Evolutionary conservation across 2,113 vertebrate genomes (phyloP).

Genomic region (Hippocampus zosterae): DNA sequence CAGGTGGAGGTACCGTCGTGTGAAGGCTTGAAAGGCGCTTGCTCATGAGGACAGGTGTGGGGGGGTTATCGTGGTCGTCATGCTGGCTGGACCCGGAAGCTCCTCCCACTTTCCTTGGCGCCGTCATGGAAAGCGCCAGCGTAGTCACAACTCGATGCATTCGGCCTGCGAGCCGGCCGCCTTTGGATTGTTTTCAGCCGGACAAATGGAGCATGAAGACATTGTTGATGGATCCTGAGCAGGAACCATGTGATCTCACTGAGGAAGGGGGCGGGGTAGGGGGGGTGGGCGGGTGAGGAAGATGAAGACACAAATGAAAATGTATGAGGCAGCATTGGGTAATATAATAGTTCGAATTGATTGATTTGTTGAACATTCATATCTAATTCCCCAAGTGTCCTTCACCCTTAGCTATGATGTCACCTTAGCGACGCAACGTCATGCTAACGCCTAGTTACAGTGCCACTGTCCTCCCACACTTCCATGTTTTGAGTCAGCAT

Average conservation of each 20-base stretch:
- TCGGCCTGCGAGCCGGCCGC: neutral
- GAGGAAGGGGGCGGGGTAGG: conserved; percentile 4
- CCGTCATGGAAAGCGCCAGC: neutral
- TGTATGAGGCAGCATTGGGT: neutral
- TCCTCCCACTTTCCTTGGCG: neutral
- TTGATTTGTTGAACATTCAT: neutral
- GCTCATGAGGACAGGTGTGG: neutral
- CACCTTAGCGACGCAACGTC: too few species aligned
- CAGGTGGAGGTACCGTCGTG: neutral
- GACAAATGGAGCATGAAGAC: conserved; percentile 42
- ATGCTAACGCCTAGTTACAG: too few species aligned
- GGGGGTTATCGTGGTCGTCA: neutral
- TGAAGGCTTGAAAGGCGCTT: neutral
- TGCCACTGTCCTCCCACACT: too few species aligned
- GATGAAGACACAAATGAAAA: neutral
- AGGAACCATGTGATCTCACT: neutral
- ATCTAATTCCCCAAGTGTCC: too few species aligned
- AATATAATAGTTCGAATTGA: neutral
- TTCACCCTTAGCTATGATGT: too few species aligned
- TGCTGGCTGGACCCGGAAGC: neutral
- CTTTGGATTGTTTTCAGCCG: conserved; percentile 18
- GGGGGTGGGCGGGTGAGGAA: neutral
- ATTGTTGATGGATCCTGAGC: neutral
- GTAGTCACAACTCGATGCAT: neutral
- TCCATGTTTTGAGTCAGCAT: too few species aligned